Evolutionary conservation across 2,888 invertebrate species (phyloP), one percentile per base, ranked within the genome.

Genomic region (Noctua fimbriata): DNA sequence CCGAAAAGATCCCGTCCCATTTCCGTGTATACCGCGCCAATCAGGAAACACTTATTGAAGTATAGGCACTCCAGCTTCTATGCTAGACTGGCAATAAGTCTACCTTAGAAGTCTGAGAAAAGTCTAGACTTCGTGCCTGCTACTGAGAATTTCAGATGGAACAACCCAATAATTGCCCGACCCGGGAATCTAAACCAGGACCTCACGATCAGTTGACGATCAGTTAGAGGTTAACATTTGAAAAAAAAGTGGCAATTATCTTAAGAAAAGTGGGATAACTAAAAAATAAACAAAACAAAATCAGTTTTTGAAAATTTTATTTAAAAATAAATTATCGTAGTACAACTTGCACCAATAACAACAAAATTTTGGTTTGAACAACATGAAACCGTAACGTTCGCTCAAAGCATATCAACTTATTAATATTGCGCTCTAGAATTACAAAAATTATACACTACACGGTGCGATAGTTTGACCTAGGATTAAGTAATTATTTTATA

Each of bases 301-400:
- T 63, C 71, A 85, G 84, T 94, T 94, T 95, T 93, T 83, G 87
- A 92, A 89, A 92, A 85, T 96, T 96, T 96, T 96, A 96, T 96
- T 97, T 95, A 96, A 97, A 96, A 97, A 97, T 97, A 97, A 96
- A 97, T 96, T 96, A 96, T 96, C 91, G 94, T 94, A 95, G 95
- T 95, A 96, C 96, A 96, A 95, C 94, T 96, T 95, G 96, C 96
- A 96, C 95, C 96, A 95, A 95, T 96, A 96, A 97, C 96, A 96
- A 97, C 96, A 96, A 95, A 96, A 96, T 96, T 96, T 96, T 95
- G 95, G 95, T 96, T 95, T 94, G 93, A 95, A 95, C 94, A 96
- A 95, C 94, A 93, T 93, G 95, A 95, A 96, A 95, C 94, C 93
- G 90, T 92, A 95, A 95, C 94, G 91, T 95, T 94, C 93, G 95